phyloP scores from a whole-genome alignment of 2,888 invertebrate species.

The Gibbula magus region DNA sequence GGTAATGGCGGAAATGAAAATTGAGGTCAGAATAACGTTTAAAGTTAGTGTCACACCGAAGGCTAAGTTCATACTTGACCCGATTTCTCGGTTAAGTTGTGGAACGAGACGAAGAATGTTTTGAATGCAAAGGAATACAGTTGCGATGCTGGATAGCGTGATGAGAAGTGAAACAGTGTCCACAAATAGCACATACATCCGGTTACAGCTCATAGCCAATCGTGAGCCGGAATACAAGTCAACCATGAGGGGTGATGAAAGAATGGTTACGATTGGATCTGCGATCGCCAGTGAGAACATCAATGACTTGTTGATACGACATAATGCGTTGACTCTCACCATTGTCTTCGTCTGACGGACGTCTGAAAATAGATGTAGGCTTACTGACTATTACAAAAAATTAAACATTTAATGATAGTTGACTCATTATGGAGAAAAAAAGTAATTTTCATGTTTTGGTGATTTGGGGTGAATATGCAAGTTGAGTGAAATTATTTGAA shows the following conservation, averaged over 20 bases:
- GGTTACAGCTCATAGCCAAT: neutral
- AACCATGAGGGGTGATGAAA: neutral
- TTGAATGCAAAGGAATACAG: neutral
- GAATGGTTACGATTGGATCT: neutral
- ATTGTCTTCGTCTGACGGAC: no score
- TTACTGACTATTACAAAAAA: no score
- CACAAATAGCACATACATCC: neutral
- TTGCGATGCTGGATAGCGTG: neutral
- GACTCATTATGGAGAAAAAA: no score
- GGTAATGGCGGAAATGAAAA: neutral
- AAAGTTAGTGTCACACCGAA: neutral
- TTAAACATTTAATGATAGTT: no score
- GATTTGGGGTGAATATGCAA: no score
- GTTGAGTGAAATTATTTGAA: no score
- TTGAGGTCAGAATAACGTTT: neutral
- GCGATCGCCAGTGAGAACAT: neutral
- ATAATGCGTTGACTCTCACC: neutral
- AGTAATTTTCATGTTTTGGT: no score
- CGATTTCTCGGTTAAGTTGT: neutral
- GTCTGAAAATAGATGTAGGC: no score
- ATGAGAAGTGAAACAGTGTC: neutral
- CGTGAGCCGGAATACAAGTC: neutral
- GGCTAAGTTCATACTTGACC: neutral
- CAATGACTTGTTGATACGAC: neutral
- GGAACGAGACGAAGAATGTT: neutral